phyloP scores from a whole-genome alignment of 2,113 vertebrate genomes.

The Agapornis roseicollis region DNA sequence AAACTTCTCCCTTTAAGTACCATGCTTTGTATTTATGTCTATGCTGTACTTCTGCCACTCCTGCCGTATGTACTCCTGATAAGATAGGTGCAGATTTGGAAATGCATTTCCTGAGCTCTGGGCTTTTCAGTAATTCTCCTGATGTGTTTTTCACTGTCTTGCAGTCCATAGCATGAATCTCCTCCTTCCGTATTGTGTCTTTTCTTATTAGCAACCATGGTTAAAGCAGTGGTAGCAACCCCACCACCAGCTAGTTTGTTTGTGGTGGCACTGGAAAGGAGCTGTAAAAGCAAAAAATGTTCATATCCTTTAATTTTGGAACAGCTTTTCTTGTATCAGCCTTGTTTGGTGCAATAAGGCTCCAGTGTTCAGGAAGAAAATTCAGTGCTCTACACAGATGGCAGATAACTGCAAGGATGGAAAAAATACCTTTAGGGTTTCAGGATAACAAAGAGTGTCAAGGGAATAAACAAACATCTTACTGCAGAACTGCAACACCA shows the following conservation, averaged over 20 bases:
- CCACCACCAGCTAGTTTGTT: not conserved
- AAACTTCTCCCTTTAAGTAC: not conserved
- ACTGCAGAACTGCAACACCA: not conserved
- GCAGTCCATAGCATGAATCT: rapidly evolving
- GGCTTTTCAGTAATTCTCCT: not conserved
- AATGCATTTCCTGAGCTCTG: not conserved
- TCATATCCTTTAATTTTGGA: not conserved
- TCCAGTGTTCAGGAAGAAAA: not conserved
- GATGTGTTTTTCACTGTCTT: not conserved
- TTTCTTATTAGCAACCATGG: not conserved
- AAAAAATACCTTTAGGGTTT: not conserved
- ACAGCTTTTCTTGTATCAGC: not conserved
- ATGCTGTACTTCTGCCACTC: not conserved
- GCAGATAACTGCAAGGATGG: not conserved
- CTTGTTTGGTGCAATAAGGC: not conserved
- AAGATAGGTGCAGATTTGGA: too few species aligned
- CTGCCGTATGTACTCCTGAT: rapidly evolving
- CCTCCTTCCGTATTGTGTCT: not conserved
- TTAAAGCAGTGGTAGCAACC: not conserved
- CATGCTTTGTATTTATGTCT: not conserved
- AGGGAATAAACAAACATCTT: not conserved
- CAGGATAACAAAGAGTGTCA: not conserved
- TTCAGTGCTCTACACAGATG: not conserved
- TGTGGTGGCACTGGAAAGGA: not conserved
- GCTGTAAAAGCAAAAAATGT: not conserved